Base-by-base conservation (phyloP, 1,140 invertebrate species). In the Drosophila mayri region DNA sequence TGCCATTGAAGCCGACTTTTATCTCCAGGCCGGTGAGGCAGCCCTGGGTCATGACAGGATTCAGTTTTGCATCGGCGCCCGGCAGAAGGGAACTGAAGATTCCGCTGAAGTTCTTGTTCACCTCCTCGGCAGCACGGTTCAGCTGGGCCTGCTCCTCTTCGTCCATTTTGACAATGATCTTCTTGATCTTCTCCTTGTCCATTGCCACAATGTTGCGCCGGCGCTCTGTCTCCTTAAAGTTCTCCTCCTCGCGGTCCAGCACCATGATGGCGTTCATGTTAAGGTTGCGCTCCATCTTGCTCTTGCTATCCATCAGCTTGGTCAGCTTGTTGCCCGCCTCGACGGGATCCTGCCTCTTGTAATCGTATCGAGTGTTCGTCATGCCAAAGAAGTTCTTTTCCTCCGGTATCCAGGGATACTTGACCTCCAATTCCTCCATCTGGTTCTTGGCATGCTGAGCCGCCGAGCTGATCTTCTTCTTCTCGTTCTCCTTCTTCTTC, bases 31-130 rank as follows among this genome's bases (percentile, higher is more conserved):
- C 98, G 0, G 97, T 93, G 5, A 98, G 95, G 10, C 95, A 95
- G 58, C 95, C 94, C 76, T 95, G 94, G 16, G 96, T 96, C 46
- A 95, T 95, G 1, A 96, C 95, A 12, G 98, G 97, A 71, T 95
- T 94, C 4, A 99, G 94, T 92, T 97, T 96, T 0, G 98, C 98
- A 72, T 96, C 94, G 1, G 98, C 96, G 11, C 98, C 98, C 12
- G 98, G 98, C 58, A 99, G 93, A 49, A 99, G 94, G 1, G 96
- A 97, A 67, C 95, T 96, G 93, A 99, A 99, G 90, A 99, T 99
- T 1, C 97, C 97, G n/a, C 97, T 98, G 93, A 99, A 99, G 94
- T 99, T 98, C 90, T 96, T 94, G 75, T 97, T 97, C 0, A 98
- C 96, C 90, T 97, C 95, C 79, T 96, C 94, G 94, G 97, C 98